Evolutionary conservation across 2,113 vertebrate genomes (phyloP).

Genomic region (Larimichthys crocea): DNA sequence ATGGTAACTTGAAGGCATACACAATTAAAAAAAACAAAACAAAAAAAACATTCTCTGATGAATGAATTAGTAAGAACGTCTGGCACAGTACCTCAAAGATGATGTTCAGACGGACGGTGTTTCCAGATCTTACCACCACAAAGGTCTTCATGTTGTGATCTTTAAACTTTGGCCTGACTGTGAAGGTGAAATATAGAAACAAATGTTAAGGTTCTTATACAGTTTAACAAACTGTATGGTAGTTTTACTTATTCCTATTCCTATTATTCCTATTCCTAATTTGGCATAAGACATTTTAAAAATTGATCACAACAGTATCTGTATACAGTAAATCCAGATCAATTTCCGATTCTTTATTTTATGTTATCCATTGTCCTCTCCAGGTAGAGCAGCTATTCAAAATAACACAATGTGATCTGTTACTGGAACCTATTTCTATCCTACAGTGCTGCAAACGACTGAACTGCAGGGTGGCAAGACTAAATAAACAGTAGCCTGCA

Average conservation of each 20-base stretch:
- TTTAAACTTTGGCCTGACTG: slow-evolving; percentile 88
- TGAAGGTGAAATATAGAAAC: slow-evolving; percentile 28
- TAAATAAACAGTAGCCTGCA: not conserved
- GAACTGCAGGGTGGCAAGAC: not conserved
- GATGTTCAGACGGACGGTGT: slow-evolving; percentile 85
- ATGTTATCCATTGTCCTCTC: not conserved
- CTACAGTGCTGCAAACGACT: not conserved
- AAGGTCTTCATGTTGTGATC: slow-evolving; percentile 82
- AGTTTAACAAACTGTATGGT: not conserved
- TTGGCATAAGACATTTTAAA: not conserved
- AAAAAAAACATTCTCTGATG: not conserved
- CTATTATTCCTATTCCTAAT: not conserved
- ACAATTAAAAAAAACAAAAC: not conserved
- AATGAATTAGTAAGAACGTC: not conserved
- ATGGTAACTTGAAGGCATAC: not conserved
- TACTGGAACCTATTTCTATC: slow-evolving; percentile 2
- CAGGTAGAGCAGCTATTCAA: slow-evolving; percentile 7
- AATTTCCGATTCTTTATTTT: not conserved
- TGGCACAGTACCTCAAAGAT: slow-evolving; percentile 86
- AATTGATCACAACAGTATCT: not conserved
- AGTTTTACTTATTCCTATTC: not conserved
- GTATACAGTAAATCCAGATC: not conserved
- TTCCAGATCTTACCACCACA: slow-evolving; percentile 85
- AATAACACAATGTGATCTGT: not conserved
- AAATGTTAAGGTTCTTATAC: not conserved